These are phyloP conservation scores for Indicator maculatus DNA, from an alignment of 2,113 vertebrate genomes.

Conservation along the genomic window DNA sequence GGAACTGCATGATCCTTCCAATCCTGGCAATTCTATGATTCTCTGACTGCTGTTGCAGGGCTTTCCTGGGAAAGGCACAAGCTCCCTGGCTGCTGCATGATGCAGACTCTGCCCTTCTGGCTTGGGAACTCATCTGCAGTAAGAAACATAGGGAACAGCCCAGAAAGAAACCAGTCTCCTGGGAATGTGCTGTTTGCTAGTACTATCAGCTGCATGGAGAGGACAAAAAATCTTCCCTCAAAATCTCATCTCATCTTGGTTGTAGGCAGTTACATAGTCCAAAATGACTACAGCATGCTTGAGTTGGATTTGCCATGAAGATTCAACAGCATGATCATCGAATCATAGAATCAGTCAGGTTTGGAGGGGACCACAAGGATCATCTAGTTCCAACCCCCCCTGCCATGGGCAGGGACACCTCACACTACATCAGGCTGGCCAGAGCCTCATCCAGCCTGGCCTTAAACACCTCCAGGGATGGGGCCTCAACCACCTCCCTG, in stretches of 20 bases:
- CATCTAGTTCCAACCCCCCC: no score
- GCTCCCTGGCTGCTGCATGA: neutral
- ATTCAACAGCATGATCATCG: neutral
- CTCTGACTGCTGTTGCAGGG: neutral
- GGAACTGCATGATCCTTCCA: no score
- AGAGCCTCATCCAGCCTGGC: no score
- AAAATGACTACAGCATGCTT: neutral
- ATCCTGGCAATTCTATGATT: no score
- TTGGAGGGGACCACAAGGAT: no score
- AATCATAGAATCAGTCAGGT: no score
- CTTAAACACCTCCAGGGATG: no score
- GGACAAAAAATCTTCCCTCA: neutral
- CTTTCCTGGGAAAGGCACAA: neutral
- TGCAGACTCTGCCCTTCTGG: neutral
- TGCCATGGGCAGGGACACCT: no score
- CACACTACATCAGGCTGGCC: no score
- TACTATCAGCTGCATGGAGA: neutral
- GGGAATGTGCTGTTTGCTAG: neutral
- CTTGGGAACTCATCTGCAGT: neutral
- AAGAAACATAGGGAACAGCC: neutral
- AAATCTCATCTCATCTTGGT: neutral
- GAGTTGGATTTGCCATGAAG: neutral
- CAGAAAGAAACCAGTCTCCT: neutral
- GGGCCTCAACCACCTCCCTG: no score
- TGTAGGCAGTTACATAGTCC: neutral